Evolutionary conservation across 2,888 invertebrate species (phyloP).

Genomic region (Argynnis bischoffii): DNA sequence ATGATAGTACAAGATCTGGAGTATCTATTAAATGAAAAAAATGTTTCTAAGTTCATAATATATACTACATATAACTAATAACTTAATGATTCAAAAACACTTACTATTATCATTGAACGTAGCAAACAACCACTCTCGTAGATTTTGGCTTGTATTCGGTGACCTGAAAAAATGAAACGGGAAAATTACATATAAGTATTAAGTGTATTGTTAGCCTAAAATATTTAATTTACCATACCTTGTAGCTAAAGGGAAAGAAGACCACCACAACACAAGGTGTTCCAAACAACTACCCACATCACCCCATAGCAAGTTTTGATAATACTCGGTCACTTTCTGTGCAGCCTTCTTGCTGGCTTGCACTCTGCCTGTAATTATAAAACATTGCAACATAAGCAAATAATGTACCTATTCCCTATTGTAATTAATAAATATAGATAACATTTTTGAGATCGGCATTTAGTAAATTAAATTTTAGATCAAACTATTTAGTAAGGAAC

Average conservation of each 20-base stretch:
- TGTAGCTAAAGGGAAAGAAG: conserved; percentile 86
- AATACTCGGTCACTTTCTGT: conserved; percentile 85
- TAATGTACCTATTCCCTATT: conserved; percentile 1
- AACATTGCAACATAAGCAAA: conserved; percentile 3
- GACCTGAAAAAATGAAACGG: conserved; percentile 58
- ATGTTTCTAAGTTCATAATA: no score
- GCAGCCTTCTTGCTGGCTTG: conserved; percentile 84
- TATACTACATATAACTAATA: not conserved
- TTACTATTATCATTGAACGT: conserved; percentile 83
- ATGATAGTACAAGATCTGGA: conserved; percentile 86
- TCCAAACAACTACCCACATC: conserved; percentile 91
- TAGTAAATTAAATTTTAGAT: not conserved
- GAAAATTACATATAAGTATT: not conserved
- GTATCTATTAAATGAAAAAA: conserved; percentile 71
- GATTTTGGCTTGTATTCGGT: conserved; percentile 84
- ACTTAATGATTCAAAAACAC: conserved; percentile 34
- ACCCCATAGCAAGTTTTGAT: conserved; percentile 90
- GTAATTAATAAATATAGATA: not conserved
- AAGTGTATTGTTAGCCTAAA: not conserved
- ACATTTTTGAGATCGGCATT: not conserved
- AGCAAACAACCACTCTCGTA: conserved; percentile 84
- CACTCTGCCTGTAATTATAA: conserved; percentile 72
- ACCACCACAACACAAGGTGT: conserved; percentile 93
- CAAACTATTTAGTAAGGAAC: not conserved
- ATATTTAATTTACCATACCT: conserved; percentile 54